A percentile compares a stretch with the other conserved stretches of the same genome.
phyloP scores from a whole-genome alignment of 2,888 invertebrate genomes.

The Sinelater perroti region DNA sequence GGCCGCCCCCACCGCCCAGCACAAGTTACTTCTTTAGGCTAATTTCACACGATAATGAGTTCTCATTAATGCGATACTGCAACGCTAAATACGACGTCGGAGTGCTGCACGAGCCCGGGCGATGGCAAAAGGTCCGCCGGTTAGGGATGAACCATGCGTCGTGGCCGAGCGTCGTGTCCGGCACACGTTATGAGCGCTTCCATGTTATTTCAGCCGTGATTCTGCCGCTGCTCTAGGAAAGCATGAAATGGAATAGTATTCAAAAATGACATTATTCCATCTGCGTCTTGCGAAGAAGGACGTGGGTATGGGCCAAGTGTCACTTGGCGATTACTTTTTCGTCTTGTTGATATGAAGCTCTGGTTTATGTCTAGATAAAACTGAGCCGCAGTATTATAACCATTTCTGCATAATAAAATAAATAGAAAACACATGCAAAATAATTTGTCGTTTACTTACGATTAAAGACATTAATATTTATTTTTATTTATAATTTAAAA shows the following conservation, averaged over 20 bases:
- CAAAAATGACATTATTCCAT: slow-evolving; percentile 31
- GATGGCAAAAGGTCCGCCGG: too few species aligned
- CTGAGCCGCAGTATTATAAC: too few species aligned
- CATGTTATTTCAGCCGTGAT: slow-evolving; percentile 31
- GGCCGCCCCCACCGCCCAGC: slow-evolving; percentile 32
- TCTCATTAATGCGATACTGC: slow-evolving; percentile 28
- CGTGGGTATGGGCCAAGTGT: slow-evolving; percentile 29
- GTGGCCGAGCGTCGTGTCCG: slow-evolving; percentile 16
- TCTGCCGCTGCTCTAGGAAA: slow-evolving; percentile 30
- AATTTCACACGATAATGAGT: slow-evolving; percentile 37
- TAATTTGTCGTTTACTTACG: too few species aligned
- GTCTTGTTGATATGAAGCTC: not conserved
- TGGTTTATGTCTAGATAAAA: slow-evolving; percentile 2
- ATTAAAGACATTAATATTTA: too few species aligned
- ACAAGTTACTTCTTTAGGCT: slow-evolving; percentile 33
- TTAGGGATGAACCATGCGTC: slow-evolving; percentile 21
- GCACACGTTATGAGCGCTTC: slow-evolving; percentile 26
- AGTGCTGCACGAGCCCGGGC: slow-evolving; percentile 16
- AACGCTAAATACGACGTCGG: slow-evolving; percentile 27
- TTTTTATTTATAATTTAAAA: too few species aligned
- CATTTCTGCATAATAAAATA: too few species aligned
- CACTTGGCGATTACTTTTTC: slow-evolving; percentile 21
- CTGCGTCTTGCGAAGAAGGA: slow-evolving; percentile 21
- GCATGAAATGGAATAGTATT: slow-evolving; percentile 33
- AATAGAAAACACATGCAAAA: too few species aligned